Percentiles rank a stretch among this genome's conserved stretches.
Conservation (phyloP, 2,888 invertebrate species). For the Trissoscelio sp. region DNA sequence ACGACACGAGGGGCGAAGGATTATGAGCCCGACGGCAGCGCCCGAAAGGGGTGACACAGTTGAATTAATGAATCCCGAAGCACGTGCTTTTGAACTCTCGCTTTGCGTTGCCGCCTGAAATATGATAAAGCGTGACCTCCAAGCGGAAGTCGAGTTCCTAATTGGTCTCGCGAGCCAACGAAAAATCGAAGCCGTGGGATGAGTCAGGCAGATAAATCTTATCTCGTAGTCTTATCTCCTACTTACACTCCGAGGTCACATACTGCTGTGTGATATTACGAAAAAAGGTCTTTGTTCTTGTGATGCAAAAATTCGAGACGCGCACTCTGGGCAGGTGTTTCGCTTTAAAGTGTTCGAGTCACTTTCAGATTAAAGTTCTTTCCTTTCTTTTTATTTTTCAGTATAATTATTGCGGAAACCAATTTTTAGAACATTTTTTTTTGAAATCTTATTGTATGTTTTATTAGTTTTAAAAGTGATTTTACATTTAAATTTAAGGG, state of each 20-base stretch:
- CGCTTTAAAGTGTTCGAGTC: constrained; percentile 11
- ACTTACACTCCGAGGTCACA: constrained; percentile 62
- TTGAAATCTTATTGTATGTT: too few relatives aligned
- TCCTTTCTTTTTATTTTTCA: constrained; percentile 8
- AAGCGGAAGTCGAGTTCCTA: constrained; percentile 68
- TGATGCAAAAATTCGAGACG: constrained; percentile 43
- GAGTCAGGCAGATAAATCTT: constrained; percentile 65
- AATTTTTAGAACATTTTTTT: too few relatives aligned
- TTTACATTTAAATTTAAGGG: too few relatives aligned
- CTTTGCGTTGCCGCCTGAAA: constrained; percentile 49
- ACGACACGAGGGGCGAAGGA: constrained; percentile 42
- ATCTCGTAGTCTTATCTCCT: constrained; percentile 62
- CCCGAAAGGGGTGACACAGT: constrained; percentile 59
- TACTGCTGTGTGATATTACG: constrained; percentile 42
- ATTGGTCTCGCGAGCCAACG: constrained; percentile 68
- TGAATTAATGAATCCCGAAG: constrained; percentile 59
- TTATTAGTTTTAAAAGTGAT: too few relatives aligned
- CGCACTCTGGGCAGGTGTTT: constrained; percentile 45
- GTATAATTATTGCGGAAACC: background rate
- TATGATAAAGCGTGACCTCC: constrained; percentile 69
- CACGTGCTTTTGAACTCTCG: constrained; percentile 36
- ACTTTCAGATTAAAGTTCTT: constrained; percentile 5
- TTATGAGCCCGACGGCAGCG: constrained; percentile 14
- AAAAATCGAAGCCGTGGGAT: constrained; percentile 69
- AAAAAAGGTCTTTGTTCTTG: constrained; percentile 63